These are phyloP conservation scores for Ciconia stormi DNA, from an alignment of 2,113 vertebrate species.

Conservation along the genomic window DNA sequence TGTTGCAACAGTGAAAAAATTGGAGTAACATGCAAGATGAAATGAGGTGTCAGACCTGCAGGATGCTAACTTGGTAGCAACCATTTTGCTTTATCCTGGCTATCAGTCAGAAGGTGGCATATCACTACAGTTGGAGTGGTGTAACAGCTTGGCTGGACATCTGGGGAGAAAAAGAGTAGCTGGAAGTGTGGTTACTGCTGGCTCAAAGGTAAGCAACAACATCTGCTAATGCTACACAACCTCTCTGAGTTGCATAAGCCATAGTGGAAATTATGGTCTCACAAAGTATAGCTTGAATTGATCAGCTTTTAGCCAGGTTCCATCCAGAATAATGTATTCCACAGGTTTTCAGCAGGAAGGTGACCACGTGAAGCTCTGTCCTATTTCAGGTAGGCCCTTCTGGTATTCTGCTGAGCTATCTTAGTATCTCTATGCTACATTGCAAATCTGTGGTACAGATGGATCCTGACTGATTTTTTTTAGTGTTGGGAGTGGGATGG, in stretches of 20 bases:
- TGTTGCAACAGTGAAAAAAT: not conserved
- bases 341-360: not conserved
- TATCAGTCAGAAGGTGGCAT: not conserved
- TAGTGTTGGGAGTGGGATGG: not conserved
- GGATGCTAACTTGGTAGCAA: not conserved
- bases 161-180: not conserved
- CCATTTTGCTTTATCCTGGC: not conserved
- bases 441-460: not conserved
- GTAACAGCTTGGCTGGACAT: not conserved
- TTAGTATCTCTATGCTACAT: not conserved
- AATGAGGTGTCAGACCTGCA: not conserved
- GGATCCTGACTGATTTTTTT: not conserved
- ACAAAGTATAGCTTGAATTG: not conserved
- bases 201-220: not conserved
- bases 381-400: not conserved
- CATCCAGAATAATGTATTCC: not conserved
- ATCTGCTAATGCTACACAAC: not conserved
- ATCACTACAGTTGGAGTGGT: not conserved
- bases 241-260: rapidly evolving
- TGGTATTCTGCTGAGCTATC: not conserved
- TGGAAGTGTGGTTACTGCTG: not conserved
- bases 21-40: not conserved
- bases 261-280: not conserved
- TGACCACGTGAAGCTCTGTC: not conserved
- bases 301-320: not conserved